Percentiles rank a stretch among this genome's conserved stretches.
Conservation (phyloP, 2,888 invertebrate species). For the Teleogryllus oceanicus region DNA sequence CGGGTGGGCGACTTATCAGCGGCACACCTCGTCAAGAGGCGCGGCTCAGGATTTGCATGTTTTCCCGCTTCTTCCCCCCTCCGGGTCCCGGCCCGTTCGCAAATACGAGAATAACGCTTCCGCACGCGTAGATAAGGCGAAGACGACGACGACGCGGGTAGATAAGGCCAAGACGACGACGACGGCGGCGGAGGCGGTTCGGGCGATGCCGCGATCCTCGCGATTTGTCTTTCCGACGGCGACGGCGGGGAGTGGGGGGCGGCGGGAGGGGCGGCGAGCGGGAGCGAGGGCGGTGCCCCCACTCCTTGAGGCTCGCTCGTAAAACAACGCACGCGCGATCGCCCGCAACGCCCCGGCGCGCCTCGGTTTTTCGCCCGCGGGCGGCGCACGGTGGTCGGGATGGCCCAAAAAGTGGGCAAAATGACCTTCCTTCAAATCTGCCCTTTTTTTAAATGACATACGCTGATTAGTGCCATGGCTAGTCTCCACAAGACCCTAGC, state of each 20-base stretch:
- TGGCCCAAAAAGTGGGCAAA: too few relatives aligned
- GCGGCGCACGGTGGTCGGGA: too few relatives aligned
- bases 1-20: not conserved
- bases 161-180: not conserved
- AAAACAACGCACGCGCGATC: conserved; percentile 9
- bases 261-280: too few relatives aligned
- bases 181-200: not conserved
- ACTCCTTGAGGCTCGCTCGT: not conserved
- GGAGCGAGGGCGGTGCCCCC: too few relatives aligned
- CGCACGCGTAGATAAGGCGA: not conserved
- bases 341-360: not conserved
- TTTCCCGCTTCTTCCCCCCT: not conserved
- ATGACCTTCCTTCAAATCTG: too few relatives aligned
- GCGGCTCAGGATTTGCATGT: not conserved
- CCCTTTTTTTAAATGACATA: too few relatives aligned
- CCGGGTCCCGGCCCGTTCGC: not conserved
- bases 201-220: not conserved
- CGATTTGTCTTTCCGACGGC: not conserved
- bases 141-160: not conserved
- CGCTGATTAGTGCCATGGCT: too few relatives aligned
- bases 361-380: too few relatives aligned
- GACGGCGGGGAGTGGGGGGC: not conserved
- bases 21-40: not conserved
- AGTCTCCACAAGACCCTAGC: too few relatives aligned
- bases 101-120: conserved; percentile 4